Conservation (phyloP, 2,888 invertebrate genomes). For the Drosophila rubida region DNA sequence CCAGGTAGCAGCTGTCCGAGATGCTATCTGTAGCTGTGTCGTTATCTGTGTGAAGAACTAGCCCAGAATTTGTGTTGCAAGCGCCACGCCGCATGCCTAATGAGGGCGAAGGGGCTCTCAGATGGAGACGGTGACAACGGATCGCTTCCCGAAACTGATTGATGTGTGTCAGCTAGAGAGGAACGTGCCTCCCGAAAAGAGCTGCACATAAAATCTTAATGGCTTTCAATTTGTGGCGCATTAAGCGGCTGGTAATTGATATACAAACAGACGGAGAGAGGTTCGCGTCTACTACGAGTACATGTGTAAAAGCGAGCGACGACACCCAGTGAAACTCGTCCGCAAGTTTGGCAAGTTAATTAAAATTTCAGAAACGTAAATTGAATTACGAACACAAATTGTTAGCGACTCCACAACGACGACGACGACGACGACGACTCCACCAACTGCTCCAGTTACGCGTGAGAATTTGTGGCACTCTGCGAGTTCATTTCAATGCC, state of each 20-base stretch:
- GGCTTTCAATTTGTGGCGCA: conserved; percentile 79
- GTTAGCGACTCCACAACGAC: conserved; percentile 53
- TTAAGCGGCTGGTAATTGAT: conserved; percentile 67
- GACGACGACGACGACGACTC: conserved; percentile 16
- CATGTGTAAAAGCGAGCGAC: conserved; percentile 35
- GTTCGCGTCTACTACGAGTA: too few species aligned
- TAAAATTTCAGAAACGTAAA: conserved; percentile 83
- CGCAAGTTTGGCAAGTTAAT: conserved; percentile 64
- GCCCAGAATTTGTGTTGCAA: conserved; percentile 48
- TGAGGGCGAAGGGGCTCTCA: conserved; percentile 39
- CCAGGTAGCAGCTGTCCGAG: conserved; percentile 52
- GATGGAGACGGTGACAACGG: conserved; percentile 2
- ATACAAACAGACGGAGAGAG: conserved; percentile 48
- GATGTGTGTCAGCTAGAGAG: conserved; percentile 61
- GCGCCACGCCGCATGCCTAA: conserved; percentile 63
- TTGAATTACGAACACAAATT: conserved; percentile 78
- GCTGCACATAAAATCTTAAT: conserved; percentile 61
- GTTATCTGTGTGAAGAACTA: conserved; percentile 33
- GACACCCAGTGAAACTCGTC: conserved; percentile 59
- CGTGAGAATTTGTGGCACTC: conserved; percentile 79
- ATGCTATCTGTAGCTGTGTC: conserved; percentile 13
- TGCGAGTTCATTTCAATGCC: conserved; percentile 72
- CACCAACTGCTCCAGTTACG: conserved; percentile 81
- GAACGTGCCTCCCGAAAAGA: conserved; percentile 43
- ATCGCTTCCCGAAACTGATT: conserved; percentile 61